These are phyloP conservation scores for Sitta europaea DNA, from an alignment of 2,113 vertebrate genomes.

Conservation along the genomic window DNA sequence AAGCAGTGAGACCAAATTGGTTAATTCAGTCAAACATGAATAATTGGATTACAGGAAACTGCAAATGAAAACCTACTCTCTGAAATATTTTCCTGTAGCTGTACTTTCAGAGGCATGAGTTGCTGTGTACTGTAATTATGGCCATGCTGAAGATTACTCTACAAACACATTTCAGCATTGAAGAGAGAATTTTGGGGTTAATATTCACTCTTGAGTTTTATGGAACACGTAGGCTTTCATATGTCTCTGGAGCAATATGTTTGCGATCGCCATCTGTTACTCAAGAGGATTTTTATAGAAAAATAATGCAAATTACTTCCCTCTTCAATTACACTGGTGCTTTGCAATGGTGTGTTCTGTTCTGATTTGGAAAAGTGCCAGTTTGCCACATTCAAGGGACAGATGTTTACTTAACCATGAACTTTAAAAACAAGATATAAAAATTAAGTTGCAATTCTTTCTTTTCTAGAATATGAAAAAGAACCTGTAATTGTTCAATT, in stretches of 20 bases:
- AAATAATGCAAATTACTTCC: slow-evolving; percentile 68
- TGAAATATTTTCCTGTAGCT: slow-evolving; percentile 20
- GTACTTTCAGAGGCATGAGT: slow-evolving; percentile 21
- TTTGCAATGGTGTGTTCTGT: neutral
- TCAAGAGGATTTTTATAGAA: slow-evolving; percentile 55
- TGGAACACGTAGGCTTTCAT: slow-evolving; percentile 66
- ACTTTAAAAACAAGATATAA: slow-evolving; percentile 31
- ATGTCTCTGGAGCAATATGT: slow-evolving; percentile 64
- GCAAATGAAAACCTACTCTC: slow-evolving; percentile 33
- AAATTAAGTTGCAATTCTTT: neutral
- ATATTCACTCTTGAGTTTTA: slow-evolving; percentile 64
- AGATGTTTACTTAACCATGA: slow-evolving; percentile 33
- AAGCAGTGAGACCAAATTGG: slow-evolving; percentile 10
- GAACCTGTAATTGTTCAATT: neutral
- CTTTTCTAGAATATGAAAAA: neutral
- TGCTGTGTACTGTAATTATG: slow-evolving; percentile 5
- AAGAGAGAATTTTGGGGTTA: slow-evolving; percentile 55
- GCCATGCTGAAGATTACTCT: slow-evolving; percentile 16
- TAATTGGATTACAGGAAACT: slow-evolving; percentile 50
- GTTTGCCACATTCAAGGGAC: slow-evolving; percentile 1
- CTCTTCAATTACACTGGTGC: slow-evolving; percentile 59
- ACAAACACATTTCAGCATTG: slow-evolving; percentile 14
- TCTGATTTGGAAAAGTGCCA: neutral
- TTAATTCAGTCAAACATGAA: slow-evolving; percentile 12
- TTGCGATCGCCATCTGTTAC: slow-evolving; percentile 72